phyloP scores from a whole-genome alignment of 1,140 invertebrate species.

The Himalopsyche phryganea region DNA sequence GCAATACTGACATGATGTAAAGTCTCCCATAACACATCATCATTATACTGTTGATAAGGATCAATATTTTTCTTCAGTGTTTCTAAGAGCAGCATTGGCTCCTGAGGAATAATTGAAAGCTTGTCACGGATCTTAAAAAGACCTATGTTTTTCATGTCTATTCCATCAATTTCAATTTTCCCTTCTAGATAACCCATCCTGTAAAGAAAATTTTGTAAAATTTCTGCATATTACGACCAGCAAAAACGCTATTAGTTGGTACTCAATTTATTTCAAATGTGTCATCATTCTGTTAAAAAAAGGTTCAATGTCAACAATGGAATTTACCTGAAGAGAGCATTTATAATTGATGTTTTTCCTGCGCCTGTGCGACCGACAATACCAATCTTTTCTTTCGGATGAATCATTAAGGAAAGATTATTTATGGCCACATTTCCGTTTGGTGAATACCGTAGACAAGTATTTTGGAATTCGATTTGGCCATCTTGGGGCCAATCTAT shows the following conservation, averaged over 20 bases:
- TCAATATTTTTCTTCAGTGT: conserved; percentile 58
- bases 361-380: conserved; percentile 59
- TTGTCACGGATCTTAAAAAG: conserved; percentile 57
- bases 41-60: conserved; percentile 58
- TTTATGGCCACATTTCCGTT: conserved; percentile 52
- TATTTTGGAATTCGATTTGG: conserved; percentile 52
- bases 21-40: conserved; percentile 62
- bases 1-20: conserved; percentile 52
- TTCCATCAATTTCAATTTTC: conserved; percentile 54
- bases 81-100: conserved; percentile 60
- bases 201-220: conserved; percentile 12
- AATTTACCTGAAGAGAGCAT: conserved; percentile 42
- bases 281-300: conserved; percentile 33
- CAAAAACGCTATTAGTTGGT: too few relatives aligned
- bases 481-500: conserved; percentile 62
- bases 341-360: conserved; percentile 66
- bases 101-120: conserved; percentile 81
- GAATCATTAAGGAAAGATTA: conserved; percentile 54
- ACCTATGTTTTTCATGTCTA: conserved; percentile 42
- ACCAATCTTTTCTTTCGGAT: conserved; percentile 53
- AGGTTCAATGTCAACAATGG: not conserved
- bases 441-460: conserved; percentile 52
- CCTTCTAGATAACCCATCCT: conserved; percentile 44
- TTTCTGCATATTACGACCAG: too few relatives aligned
- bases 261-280: too few relatives aligned